phyloP scores from a whole-genome alignment of 2,797 vertebrate genomes.

The Hirundo rustica region DNA sequence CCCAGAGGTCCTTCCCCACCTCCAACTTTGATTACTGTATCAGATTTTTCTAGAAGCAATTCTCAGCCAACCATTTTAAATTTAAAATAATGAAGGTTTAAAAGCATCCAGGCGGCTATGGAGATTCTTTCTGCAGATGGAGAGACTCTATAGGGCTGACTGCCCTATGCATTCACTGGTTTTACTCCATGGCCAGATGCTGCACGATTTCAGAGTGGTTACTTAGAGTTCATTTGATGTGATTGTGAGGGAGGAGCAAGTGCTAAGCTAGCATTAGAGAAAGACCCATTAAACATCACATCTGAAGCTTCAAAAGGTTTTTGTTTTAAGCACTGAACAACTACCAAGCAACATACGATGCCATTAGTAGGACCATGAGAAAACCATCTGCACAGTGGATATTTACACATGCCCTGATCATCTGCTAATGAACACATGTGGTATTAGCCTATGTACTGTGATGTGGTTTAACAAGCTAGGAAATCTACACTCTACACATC shows the following conservation, averaged over 20 bases:
- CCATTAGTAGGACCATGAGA: not conserved
- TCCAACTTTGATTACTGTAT: constrained; percentile 32
- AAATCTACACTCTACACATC: not conserved
- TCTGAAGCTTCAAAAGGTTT: constrained; percentile 17
- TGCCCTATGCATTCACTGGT: not conserved
- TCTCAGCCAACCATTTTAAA: constrained; percentile 3
- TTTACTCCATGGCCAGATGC: not conserved
- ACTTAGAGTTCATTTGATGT: not conserved
- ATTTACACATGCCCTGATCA: not conserved
- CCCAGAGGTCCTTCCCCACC: not conserved
- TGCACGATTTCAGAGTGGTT: not conserved
- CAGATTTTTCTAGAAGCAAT: constrained; percentile 38
- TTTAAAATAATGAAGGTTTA: constrained; percentile 37
- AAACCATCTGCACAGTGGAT: not conserved
- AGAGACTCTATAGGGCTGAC: not conserved
- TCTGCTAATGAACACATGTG: not conserved
- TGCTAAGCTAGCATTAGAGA: not conserved
- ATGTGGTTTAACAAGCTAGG: not conserved
- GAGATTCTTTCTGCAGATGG: not conserved
- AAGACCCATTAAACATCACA: not conserved
- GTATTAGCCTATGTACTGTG: not conserved
- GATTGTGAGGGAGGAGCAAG: constrained; percentile 16
- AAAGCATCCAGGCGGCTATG: constrained; percentile 39
- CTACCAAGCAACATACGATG: not conserved
- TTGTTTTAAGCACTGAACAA: not conserved